These are phyloP conservation scores for Eucidaris tribuloides DNA, from an alignment of 35 echinoderm and acorn worm species.

Conservation along the genomic window DNA sequence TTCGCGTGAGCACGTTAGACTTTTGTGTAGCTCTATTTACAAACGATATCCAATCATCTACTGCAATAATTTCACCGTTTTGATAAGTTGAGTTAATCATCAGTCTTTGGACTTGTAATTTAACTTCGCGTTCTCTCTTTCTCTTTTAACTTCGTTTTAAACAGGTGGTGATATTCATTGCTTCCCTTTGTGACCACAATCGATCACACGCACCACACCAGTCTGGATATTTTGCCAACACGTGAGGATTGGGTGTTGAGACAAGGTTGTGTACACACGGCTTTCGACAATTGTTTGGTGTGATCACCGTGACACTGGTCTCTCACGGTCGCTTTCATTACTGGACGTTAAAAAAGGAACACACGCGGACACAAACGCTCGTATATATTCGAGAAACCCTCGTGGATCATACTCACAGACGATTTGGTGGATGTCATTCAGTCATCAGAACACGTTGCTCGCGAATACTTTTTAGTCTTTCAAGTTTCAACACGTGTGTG, in stretches of 20 bases:
- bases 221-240: conserved; percentile 26
- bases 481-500: conserved; percentile 3
- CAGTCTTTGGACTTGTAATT: not conserved
- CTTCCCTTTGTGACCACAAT: not conserved
- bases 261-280: not conserved
- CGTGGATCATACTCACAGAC: not conserved
- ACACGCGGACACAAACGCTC: too few relatives aligned
- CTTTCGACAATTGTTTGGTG: not conserved
- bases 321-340: not conserved
- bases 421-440: too few relatives aligned
- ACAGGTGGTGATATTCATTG: not conserved
- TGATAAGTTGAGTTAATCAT: not conserved
- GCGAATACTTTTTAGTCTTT: too few relatives aligned
- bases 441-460: too few relatives aligned
- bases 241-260: not conserved
- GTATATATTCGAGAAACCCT: not conserved
- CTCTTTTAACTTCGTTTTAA: not conserved
- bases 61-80: not conserved
- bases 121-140: not conserved
- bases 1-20: not conserved
- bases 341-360: too few relatives aligned
- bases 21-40: not conserved
- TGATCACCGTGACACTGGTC: not conserved
- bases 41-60: not conserved
- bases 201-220: too few relatives aligned